Evolutionary conservation across 2,797 vertebrate genomes (phyloP).

Genomic region (Helostoma temminkii): DNA sequence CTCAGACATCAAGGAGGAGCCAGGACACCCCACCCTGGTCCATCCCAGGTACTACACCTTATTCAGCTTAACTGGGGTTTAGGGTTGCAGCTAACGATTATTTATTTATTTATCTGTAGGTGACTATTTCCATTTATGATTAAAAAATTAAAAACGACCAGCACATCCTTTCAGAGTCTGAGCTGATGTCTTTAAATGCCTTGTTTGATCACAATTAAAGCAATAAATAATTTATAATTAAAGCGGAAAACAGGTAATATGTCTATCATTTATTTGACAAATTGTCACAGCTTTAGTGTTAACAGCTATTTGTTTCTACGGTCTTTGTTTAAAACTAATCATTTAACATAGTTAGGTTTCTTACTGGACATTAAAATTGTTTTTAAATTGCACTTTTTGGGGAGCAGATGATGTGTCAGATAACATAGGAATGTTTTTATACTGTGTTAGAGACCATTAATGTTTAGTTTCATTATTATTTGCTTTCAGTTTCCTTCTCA

Average conservation of each 20-base stretch:
- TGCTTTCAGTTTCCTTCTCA: constrained; percentile 6
- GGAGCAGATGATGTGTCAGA: not conserved
- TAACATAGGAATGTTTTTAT: not conserved
- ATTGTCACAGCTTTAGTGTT: no score
- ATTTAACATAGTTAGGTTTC: not conserved
- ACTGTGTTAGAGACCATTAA: not conserved
- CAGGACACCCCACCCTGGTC: constrained; percentile 89
- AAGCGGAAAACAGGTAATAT: no score
- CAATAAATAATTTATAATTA: no score
- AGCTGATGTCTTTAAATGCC: no score
- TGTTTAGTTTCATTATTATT: constrained; percentile 33
- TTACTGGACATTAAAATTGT: not conserved
- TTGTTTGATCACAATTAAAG: no score
- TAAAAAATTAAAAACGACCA: not conserved
- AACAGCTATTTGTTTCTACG: no score
- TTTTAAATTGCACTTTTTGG: not conserved
- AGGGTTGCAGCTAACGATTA: not conserved
- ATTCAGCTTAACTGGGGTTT: constrained; percentile 1
- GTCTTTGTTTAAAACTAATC: not conserved
- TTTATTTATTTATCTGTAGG: not conserved
- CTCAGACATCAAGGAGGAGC: constrained; percentile 96
- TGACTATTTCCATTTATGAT: not conserved
- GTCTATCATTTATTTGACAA: no score
- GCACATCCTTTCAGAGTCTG: not conserved
- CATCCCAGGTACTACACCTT: constrained; percentile 91